These are phyloP conservation scores for Tokudaia tokunoshimensis DNA, from an alignment of 2,797 vertebrate genomes.

Conservation along the genomic window DNA sequence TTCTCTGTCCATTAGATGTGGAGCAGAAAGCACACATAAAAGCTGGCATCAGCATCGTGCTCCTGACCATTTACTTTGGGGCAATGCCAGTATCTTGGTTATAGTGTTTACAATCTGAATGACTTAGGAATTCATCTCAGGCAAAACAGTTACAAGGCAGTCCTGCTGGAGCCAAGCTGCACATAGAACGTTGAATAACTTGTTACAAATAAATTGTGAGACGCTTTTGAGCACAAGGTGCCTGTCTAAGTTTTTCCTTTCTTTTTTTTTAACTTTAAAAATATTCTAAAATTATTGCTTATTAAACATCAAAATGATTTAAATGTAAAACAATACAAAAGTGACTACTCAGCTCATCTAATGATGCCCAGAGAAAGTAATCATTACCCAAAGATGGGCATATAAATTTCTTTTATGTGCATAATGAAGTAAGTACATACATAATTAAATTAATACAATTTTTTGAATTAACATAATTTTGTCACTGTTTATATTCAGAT, in stretches of 20 bases:
- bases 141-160: neutral
- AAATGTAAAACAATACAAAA: slow-evolving; percentile 29
- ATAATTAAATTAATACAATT: neutral
- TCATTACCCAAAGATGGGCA: neutral
- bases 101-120: slow-evolving; percentile 11
- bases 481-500: neutral
- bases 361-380: neutral
- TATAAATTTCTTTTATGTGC: neutral
- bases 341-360: neutral
- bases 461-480: slow-evolving; percentile 19
- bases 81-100: slow-evolving; percentile 53
- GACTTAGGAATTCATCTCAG: slow-evolving; percentile 30
- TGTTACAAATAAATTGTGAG: slow-evolving; percentile 21
- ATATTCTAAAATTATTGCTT: slow-evolving; percentile 8
- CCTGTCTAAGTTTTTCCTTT: neutral
- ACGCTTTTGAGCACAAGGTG: neutral
- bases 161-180: slow-evolving; percentile 58
- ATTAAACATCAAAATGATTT: neutral
- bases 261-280: neutral
- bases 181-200: neutral
- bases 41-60: neutral
- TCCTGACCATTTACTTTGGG: slow-evolving; percentile 21
- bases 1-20: slow-evolving; percentile 63
- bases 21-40: slow-evolving; percentile 46
- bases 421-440: neutral